Conservation (phyloP, 2,797 vertebrate species). For the Coregonus ussuriensis region DNA sequence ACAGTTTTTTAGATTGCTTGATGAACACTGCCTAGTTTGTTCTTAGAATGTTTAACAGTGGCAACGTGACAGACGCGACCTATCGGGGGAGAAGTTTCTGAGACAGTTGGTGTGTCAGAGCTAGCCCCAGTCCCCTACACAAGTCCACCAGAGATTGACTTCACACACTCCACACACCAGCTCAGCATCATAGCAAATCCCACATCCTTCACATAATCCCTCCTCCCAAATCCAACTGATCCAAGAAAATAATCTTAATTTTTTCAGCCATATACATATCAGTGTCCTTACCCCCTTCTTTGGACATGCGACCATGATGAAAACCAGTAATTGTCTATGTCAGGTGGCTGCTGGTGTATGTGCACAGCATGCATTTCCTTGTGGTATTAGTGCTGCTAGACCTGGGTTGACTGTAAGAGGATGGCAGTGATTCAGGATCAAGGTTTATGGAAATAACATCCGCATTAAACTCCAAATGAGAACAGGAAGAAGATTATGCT, state of each 20-base stretch:
- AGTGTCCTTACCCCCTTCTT: conserved; percentile 13
- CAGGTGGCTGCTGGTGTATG: conserved; percentile 56
- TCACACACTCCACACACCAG: conserved; percentile 34
- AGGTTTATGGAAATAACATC: conserved; percentile 74
- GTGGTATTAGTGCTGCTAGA: conserved; percentile 60
- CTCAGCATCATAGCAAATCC: conserved; percentile 67
- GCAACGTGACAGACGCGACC: not conserved
- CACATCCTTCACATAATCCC: conserved; percentile 38
- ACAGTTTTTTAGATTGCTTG: not conserved
- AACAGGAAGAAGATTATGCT: conserved; percentile 69
- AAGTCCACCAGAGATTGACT: conserved; percentile 59
- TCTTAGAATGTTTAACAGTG: not conserved
- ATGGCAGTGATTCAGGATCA: conserved; percentile 71
- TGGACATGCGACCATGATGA: conserved; percentile 54
- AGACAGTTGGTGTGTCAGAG: conserved; percentile 42
- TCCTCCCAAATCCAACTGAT: conserved; percentile 63
- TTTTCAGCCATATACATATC: conserved; percentile 16
- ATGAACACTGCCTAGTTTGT: not conserved
- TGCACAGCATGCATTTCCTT: conserved; percentile 62
- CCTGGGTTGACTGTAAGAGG: conserved; percentile 57
- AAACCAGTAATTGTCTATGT: conserved; percentile 60
- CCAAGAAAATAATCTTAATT: conserved; percentile 57
- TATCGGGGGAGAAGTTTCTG: not conserved
- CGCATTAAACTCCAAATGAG: conserved; percentile 72
- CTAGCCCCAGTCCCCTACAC: conserved; percentile 29